phyloP scores from a whole-genome alignment of 2,888 invertebrate species.

The Drosophila tripunctata region DNA sequence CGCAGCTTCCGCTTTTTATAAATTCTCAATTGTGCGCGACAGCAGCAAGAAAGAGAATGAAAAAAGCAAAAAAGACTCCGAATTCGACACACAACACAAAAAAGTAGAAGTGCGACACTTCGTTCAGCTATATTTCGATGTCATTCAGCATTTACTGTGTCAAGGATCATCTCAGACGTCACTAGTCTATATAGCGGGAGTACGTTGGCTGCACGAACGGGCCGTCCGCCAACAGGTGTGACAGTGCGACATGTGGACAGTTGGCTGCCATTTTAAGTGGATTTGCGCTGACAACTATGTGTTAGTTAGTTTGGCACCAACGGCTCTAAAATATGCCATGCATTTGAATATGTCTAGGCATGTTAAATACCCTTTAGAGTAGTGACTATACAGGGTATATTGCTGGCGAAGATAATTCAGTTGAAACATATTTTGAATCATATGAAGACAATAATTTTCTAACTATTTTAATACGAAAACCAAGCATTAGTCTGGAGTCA shows the following conservation, averaged over 20 bases:
- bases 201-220: neutral
- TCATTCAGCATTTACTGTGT: conserved; percentile 26
- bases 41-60: conserved; percentile 13
- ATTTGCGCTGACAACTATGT: conserved; percentile 67
- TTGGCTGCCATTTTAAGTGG: conserved; percentile 69
- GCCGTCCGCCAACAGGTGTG: conserved; percentile 58
- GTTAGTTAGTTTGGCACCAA: conserved; percentile 33
- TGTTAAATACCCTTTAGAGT: neutral
- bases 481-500: no score
- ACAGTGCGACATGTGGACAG: conserved; percentile 59
- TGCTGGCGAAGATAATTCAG: neutral
- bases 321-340: conserved; percentile 28
- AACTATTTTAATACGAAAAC: no score
- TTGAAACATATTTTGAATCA: no score
- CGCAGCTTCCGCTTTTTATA: conserved; percentile 71
- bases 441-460: no score
- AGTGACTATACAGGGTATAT: neutral
- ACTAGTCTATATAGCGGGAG: neutral
- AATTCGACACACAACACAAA: conserved; percentile 18
- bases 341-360: conserved; percentile 20
- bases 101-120: conserved; percentile 41
- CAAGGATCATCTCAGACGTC: conserved; percentile 37
- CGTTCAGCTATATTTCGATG: conserved; percentile 58
- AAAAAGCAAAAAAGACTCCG: conserved; percentile 9
- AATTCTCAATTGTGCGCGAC: conserved; percentile 71